A percentile compares a stretch with the other conserved stretches of the same genome.
Evolutionary conservation across 2,797 vertebrate genomes (phyloP).

Genomic region (Buphagus erythrorhynchus): DNA sequence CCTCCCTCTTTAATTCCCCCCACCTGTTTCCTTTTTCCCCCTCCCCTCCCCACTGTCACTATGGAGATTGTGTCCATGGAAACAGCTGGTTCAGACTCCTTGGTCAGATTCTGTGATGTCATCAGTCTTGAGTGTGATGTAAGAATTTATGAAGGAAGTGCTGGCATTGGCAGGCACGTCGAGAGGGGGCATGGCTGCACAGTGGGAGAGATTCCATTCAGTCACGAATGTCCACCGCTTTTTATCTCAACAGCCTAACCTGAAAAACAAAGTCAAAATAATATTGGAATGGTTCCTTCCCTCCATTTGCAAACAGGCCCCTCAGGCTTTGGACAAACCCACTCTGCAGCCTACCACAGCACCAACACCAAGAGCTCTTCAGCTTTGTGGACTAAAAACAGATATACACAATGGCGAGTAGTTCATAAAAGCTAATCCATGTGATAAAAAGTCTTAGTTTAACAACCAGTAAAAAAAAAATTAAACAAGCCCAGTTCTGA

Average conservation of each 20-base stretch:
- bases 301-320: not conserved
- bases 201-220: constrained; percentile 74
- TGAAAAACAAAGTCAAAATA: constrained; percentile 67
- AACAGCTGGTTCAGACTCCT: constrained; percentile 82
- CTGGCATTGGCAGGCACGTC: constrained; percentile 77
- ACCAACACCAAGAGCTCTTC: not conserved
- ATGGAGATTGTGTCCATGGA: constrained; percentile 85
- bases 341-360: not conserved
- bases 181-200: constrained; percentile 75
- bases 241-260: constrained; percentile 85
- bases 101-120: constrained; percentile 79
- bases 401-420: accelerated
- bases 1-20: constrained; percentile 75
- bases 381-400: not conserved
- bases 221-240: constrained; percentile 75
- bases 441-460: not conserved
- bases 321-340: not conserved
- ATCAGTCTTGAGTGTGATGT: constrained; percentile 77
- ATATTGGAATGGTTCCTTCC: not conserved
- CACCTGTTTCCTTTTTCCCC: constrained; percentile 73
- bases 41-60: constrained; percentile 81
- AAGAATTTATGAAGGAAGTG: constrained; percentile 80
- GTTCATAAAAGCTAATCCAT: not conserved
- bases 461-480: not conserved
- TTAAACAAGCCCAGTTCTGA: not conserved